Base-by-base conservation (phyloP, 2,888 invertebrate genomes). In the Stenodera caucasica region DNA sequence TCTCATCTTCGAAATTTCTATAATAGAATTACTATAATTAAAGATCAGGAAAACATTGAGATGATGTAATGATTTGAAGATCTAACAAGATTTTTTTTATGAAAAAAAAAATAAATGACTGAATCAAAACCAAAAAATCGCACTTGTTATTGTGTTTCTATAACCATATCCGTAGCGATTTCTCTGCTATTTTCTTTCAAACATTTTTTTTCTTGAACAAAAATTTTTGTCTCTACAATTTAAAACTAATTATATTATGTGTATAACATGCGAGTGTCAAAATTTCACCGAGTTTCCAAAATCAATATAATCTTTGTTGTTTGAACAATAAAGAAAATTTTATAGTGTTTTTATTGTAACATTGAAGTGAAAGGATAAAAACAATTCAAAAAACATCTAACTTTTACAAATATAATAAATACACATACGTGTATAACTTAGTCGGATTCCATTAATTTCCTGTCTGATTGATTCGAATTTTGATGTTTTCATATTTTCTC, bases 231-330 rank as follows among this genome's bases (percentile, higher is more conserved):
- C 21, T 40, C 21, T 45, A 5, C 37, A 37, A 15, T 45, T 45
- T 12, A n/a, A 30, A 9, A 1, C 18, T 52, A 52, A 52, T 52
- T 52, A 30, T 11, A 5, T 18, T 11, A 9, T 32, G 14, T 15
- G 8, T 30, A 30, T 21, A 23, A 11, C 7, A 32, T 15, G 18
- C 7, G 9, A 32, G 15, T 21, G 52, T 33, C 32, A 30, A 52
- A 52, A 52, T 52, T 52, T 52, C 52, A 52, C 52, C 15, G 21
- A 33, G n/a, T 21, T 45, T 26, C 7, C 32, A 52, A 14, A 52
- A 52, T 52, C 21, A 30, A 26, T 51, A 26, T 14, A 29, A 11
- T 15, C 2, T 2, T 21, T 2, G 1, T 3, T 35, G 35, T 35
- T 33, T 4, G 29, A 29, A 29, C 29, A 29, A 29, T 29, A 29